phyloP scores from a whole-genome alignment of 1,140 invertebrate genomes.

The Hormaphis cornu region DNA sequence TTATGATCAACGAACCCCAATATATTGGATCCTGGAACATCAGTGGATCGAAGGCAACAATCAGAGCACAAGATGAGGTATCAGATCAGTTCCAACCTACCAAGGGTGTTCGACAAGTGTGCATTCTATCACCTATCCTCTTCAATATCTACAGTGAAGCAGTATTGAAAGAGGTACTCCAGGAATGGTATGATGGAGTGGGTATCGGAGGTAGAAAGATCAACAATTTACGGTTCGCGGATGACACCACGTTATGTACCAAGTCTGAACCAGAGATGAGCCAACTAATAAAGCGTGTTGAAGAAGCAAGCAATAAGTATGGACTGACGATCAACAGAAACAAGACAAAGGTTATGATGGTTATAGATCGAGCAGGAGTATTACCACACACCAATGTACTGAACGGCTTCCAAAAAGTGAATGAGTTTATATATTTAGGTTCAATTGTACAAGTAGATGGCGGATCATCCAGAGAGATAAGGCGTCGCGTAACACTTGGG shows the following conservation, averaged over 20 bases:
- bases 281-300: background rate
- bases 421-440: slow-evolving; percentile 9
- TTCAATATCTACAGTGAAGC: slow-evolving; percentile 40
- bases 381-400: background rate
- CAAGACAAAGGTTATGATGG: slow-evolving; percentile 5
- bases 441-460: background rate
- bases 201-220: slow-evolving; percentile 25
- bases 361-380: background rate
- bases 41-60: no score
- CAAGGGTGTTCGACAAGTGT: slow-evolving; percentile 39
- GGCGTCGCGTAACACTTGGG: background rate
- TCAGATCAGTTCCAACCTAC: slow-evolving; percentile 35
- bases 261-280: background rate
- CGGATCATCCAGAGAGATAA: background rate
- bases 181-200: slow-evolving; percentile 21
- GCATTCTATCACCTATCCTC: slow-evolving; percentile 39
- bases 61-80: no score
- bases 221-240: slow-evolving; percentile 33
- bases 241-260: slow-evolving; percentile 34
- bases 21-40: no score
- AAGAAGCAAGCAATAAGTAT: background rate
- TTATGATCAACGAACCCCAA: no score
- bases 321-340: background rate
- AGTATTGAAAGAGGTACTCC: slow-evolving; percentile 32
- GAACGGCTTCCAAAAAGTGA: background rate